Evolutionary conservation across 2,888 invertebrate species (phyloP).

Genomic region (Drosophila putrida): DNA sequence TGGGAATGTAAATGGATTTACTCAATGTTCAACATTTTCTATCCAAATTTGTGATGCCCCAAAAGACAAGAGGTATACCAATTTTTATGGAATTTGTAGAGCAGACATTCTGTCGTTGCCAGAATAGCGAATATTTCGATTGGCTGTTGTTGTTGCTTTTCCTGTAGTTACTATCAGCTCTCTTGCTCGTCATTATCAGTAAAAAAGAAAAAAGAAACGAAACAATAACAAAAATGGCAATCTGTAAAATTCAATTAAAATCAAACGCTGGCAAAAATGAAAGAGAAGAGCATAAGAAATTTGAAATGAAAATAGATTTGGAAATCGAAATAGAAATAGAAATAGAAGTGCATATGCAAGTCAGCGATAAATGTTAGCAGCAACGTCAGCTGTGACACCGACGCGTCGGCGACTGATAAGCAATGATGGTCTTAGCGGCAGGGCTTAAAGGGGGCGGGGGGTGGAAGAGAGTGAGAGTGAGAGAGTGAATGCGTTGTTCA

Average conservation of each 20-base stretch:
- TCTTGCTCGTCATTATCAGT: conserved; percentile 53
- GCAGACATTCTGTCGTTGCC: conserved; percentile 56
- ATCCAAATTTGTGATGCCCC: neutral
- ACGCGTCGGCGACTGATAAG: conserved; percentile 51
- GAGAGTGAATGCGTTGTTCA: neutral
- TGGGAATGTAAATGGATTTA: neutral
- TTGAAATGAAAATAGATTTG: conserved; percentile 29
- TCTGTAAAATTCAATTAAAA: conserved; percentile 48
- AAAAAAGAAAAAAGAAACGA: neutral
- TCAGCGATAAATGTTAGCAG: conserved; percentile 41
- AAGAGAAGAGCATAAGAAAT: conserved; percentile 14
- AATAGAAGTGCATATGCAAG: conserved; percentile 50
- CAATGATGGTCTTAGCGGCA: neutral
- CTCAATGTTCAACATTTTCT: neutral
- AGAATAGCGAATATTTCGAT: too few relatives aligned
- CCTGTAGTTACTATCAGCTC: conserved; percentile 52
- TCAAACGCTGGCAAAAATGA: conserved; percentile 18
- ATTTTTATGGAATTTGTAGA: neutral
- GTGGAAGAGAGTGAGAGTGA: conserved; percentile 16
- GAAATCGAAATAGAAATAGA: conserved; percentile 34
- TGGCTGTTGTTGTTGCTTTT: conserved; percentile 8
- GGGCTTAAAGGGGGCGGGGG: neutral
- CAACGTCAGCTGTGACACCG: conserved; percentile 20
- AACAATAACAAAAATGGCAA: conserved; percentile 8
- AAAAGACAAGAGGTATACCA: neutral